Evolutionary conservation across 2,113 vertebrate genomes (phyloP).

Genomic region (Chamaetylas fuelleborni): DNA sequence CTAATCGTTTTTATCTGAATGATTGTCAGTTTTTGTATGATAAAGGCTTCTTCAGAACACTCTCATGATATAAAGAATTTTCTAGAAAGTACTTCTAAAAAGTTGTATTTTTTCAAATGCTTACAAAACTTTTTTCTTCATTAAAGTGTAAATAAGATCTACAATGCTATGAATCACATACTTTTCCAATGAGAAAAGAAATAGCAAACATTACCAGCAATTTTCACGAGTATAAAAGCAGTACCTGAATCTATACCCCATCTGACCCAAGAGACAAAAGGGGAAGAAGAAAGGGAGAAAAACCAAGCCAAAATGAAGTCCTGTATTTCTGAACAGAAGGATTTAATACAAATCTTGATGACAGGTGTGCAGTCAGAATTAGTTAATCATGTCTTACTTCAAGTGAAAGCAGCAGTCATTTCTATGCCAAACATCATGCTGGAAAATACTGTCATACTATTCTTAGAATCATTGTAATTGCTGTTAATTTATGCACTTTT

Average conservation of each 20-base stretch:
- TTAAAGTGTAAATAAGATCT: not conserved
- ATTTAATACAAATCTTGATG: not conserved
- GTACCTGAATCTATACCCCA: not conserved
- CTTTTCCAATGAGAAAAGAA: not conserved
- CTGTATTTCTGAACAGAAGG: not conserved
- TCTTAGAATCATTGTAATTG: not conserved
- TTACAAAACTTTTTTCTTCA: not conserved
- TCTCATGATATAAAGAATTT: not conserved
- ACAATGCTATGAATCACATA: accelerated
- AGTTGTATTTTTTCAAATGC: not conserved
- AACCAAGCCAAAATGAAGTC: not conserved
- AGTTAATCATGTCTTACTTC: not conserved
- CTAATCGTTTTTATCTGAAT: not conserved
- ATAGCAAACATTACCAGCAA: not conserved
- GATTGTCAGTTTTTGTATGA: not conserved
- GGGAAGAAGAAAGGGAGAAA: not conserved
- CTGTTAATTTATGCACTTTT: not conserved
- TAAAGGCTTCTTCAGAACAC: not conserved
- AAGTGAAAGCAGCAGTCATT: not conserved
- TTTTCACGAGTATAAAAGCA: not conserved
- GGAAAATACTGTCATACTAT: not conserved
- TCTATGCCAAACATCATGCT: not conserved
- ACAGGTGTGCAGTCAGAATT: not conserved
- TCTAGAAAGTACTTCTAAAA: not conserved
- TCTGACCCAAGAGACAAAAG: not conserved